Evolutionary conservation across 2,797 vertebrate genomes (phyloP).

Genomic region (Epinephelus malabaricus): DNA sequence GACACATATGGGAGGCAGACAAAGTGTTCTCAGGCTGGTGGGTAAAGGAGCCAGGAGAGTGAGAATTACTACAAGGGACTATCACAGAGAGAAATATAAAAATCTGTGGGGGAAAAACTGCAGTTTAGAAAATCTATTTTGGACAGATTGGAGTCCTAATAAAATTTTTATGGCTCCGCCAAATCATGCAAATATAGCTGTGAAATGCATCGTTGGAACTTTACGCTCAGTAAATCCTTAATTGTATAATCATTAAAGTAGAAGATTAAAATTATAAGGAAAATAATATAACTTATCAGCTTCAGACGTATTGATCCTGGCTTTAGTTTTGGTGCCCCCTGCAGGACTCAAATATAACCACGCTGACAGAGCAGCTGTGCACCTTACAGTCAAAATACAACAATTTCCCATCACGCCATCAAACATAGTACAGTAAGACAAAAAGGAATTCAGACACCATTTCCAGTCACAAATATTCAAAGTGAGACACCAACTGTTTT

Average conservation of each 20-base stretch:
- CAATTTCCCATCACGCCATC: neutral
- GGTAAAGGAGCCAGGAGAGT: slow-evolving; percentile 10
- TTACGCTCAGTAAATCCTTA: slow-evolving; percentile 12
- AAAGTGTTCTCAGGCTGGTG: slow-evolving; percentile 10
- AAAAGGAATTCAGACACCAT: neutral
- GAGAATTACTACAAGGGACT: slow-evolving; percentile 70
- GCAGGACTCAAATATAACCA: slow-evolving; percentile 7
- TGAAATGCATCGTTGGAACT: slow-evolving; percentile 20
- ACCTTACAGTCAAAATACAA: neutral
- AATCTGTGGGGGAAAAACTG: slow-evolving; percentile 7
- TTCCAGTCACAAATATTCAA: slow-evolving; percentile 6
- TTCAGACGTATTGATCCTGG: neutral
- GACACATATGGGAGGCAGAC: slow-evolving; percentile 27
- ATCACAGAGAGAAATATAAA: slow-evolving; percentile 68
- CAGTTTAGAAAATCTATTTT: slow-evolving; percentile 21
- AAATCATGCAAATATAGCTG: slow-evolving; percentile 23
- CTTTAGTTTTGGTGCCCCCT: slow-evolving; percentile 25
- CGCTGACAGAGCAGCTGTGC: neutral
- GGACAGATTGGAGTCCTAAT: slow-evolving; percentile 23
- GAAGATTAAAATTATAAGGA: slow-evolving; percentile 11
- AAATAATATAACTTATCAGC: neutral
- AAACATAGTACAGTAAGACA: neutral
- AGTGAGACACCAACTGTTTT: neutral
- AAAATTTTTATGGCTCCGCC: slow-evolving; percentile 18
- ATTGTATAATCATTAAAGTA: slow-evolving; percentile 14